phyloP scores from a whole-genome alignment of 2,113 vertebrate species.

The Chionomys nivalis region DNA sequence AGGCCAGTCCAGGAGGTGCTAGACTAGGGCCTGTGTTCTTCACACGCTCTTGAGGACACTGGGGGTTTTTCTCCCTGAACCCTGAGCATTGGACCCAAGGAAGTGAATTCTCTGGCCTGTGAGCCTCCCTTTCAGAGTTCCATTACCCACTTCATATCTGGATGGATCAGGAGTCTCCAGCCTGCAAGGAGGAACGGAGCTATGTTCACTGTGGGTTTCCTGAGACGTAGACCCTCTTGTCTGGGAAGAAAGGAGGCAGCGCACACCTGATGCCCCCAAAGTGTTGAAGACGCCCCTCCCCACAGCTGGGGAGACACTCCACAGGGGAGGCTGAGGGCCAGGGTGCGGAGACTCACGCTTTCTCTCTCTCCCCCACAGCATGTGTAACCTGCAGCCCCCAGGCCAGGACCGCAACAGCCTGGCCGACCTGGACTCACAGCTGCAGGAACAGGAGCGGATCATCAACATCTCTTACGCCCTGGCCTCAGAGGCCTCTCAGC shows the following conservation, averaged over 20 bases:
- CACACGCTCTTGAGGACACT: neutral
- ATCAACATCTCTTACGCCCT: conserved; percentile 98
- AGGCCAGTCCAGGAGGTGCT: neutral
- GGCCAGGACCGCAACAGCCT: conserved; percentile 88
- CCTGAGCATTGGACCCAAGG: neutral
- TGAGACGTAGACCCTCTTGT: neutral
- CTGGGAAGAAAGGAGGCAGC: neutral
- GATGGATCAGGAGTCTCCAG: neutral
- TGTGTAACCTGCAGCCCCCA: conserved; percentile 91
- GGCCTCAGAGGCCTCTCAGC: conserved; percentile 97
- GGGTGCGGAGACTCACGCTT: neutral
- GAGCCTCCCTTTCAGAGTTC: neutral
- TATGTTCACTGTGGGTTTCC: neutral
- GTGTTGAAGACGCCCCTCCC: neutral
- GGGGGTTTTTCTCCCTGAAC: neutral
- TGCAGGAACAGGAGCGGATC: conserved; percentile 96
- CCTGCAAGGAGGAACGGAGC: neutral
- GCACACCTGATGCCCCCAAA: neutral
- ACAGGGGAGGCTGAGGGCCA: fast-evolving
- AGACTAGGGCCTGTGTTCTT: neutral
- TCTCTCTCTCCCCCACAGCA: conserved; percentile 84
- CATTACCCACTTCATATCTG: neutral
- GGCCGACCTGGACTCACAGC: conserved; percentile 90
- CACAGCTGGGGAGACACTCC: neutral
- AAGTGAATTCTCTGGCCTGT: neutral